These are phyloP conservation scores for Gymnosoma rotundatum DNA, from an alignment of 2,888 invertebrate genomes.

Conservation along the genomic window DNA sequence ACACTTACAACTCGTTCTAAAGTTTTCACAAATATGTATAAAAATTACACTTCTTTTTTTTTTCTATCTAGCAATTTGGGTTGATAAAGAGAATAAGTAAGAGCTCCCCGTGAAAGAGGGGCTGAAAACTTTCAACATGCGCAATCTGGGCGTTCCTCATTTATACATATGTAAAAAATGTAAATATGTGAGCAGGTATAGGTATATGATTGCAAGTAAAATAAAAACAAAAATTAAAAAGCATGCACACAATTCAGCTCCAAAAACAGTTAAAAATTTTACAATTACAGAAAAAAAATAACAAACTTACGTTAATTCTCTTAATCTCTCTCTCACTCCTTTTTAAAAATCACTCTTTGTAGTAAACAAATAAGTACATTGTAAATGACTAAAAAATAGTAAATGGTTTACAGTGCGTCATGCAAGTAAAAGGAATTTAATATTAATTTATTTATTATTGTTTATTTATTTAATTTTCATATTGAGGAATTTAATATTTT, in stretches of 20 bases:
- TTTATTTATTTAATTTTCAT: too few relatives aligned
- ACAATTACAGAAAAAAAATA: not conserved
- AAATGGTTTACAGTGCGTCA: slow-evolving; percentile 33
- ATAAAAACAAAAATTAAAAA: slow-evolving; percentile 18
- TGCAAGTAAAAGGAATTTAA: slow-evolving; percentile 5
- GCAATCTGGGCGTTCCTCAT: slow-evolving; percentile 61
- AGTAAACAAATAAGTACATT: not conserved
- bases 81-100: slow-evolving; percentile 1
- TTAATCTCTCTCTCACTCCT: slow-evolving; percentile 10
- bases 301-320: not conserved
- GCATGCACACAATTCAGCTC: slow-evolving; percentile 22
- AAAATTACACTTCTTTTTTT: slow-evolving; percentile 28
- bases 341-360: not conserved
- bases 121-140: slow-evolving; percentile 50
- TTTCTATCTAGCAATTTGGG: not conserved
- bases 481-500: not conserved
- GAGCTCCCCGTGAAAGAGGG: slow-evolving; percentile 18
- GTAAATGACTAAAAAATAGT: not conserved
- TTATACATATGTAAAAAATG: not conserved
- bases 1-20: slow-evolving; percentile 25
- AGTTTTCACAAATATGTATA: slow-evolving; percentile 32
- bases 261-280: slow-evolving; percentile 36
- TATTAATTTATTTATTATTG: too few relatives aligned
- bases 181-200: not conserved
- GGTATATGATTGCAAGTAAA: not conserved